Conservation (phyloP, 2,797 vertebrate genomes). For the Okamejei kenojei region DNA sequence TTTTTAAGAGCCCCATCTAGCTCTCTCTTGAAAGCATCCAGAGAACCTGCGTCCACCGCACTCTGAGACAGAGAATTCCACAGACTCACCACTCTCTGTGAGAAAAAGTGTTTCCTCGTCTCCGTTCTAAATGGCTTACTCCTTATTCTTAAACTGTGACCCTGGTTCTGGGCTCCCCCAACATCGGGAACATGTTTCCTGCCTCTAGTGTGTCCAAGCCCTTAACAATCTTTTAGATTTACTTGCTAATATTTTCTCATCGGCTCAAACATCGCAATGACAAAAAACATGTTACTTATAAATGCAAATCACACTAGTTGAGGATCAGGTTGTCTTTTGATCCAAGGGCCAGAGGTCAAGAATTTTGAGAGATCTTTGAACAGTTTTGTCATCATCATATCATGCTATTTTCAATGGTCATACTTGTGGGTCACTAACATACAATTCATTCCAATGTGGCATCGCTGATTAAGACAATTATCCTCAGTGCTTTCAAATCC, state of each 20-base stretch:
- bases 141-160: too few species aligned
- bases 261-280: neutral
- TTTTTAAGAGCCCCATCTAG: too few species aligned
- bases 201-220: too few species aligned
- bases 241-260: neutral
- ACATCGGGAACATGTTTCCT: too few species aligned
- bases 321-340: neutral
- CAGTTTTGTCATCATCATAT: neutral
- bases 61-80: too few species aligned
- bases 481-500: neutral
- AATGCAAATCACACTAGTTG: neutral
- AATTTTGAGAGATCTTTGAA: neutral
- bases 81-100: too few species aligned
- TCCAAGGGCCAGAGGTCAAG: neutral
- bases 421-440: neutral
- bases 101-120: too few species aligned
- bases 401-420: neutral
- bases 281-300: neutral
- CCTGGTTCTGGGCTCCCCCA: too few species aligned
- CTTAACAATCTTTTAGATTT: neutral
- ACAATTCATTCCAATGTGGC: too few species aligned
- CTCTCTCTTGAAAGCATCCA: too few species aligned
- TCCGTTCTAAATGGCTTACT: too few species aligned
- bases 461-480: neutral
- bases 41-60: too few species aligned